Evolutionary conservation across 2,797 vertebrate species (phyloP).

Genomic region (Lacerta bilineata): DNA sequence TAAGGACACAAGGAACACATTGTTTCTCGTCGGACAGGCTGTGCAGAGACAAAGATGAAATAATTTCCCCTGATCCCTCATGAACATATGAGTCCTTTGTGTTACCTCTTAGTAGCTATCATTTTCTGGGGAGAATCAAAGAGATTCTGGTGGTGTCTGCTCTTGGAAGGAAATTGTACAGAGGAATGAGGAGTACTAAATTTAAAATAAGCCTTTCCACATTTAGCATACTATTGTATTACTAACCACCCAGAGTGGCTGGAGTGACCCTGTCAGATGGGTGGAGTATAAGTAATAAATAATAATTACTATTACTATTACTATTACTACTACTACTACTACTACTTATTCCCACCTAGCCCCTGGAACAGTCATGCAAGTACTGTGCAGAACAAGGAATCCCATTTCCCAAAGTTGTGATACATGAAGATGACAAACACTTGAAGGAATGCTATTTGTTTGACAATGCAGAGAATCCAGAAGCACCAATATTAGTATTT

Average conservation of each 20-base stretch:
- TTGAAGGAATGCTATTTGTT: slow-evolving; percentile 87
- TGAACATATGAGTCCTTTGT: background rate
- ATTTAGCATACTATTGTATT: background rate
- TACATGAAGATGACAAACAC: slow-evolving; percentile 75
- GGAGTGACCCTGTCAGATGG: no score
- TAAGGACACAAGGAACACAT: background rate
- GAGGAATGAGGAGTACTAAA: background rate
- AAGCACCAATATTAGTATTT: slow-evolving; percentile 85
- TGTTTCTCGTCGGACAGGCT: background rate
- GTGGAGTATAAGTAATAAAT: no score
- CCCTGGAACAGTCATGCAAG: slow-evolving; percentile 81
- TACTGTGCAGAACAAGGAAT: slow-evolving; percentile 84
- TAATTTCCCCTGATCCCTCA: no score
- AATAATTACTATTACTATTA: no score
- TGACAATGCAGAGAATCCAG: slow-evolving; percentile 78
- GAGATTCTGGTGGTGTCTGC: background rate
- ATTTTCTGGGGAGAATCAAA: background rate
- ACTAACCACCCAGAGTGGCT: background rate
- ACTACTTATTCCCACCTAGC: slow-evolving; percentile 69
- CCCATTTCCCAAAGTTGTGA: slow-evolving; percentile 81
- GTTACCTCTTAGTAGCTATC: background rate
- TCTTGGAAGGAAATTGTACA: background rate
- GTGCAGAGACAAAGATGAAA: background rate
- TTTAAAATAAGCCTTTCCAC: background rate
- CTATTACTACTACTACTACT: no score